Evolutionary conservation across 2,797 vertebrate genomes (phyloP), one percentile per base, ranked within the genome.

Genomic region (Bradypodion ventrale): DNA sequence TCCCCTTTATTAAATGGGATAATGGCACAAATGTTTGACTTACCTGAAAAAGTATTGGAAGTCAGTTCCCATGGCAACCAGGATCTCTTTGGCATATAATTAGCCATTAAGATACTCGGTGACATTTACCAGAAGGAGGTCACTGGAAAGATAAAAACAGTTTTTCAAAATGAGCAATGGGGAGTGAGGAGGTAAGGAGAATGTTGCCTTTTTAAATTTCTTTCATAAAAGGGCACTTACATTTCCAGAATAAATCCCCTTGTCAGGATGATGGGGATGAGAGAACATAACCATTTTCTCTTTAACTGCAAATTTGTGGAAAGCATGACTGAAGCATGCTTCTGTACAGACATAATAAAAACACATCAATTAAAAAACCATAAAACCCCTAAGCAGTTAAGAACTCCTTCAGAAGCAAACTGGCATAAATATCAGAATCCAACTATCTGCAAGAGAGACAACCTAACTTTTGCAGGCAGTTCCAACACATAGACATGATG

Each of bases 31-130:
- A 68, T 52, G 49, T 0, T 0, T n/a, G 23, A 78, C 86, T 89
- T 35, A 75, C 70, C 75, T 70, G 37, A 25, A 79, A 46, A 9
- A 85, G 4, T 37, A 10, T 27, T 1, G 7, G 44, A 80, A 79
- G 65, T 68, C 79, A n/a, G 6, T 84, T 86, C 25, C 72, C 62
- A 72, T n/a, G 49, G 74, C 77, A 90, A 80, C 83, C 70, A 25
- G 25, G 13, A n/a, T 1, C 40, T 52, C 4, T n/a, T 74, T 79
- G 29, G 4, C 37, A 83, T 75, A 42, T 8, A 75, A 9, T 0
- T 1, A 23, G n/a, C 10, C 80, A n/a, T 42, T 91, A 0, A 0
- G 77, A 46, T 25, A 73, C 46, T 88, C 29, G 46, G 0, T 46
- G 60, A 68, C 1, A 68, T 59, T 84, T 78, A 37, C 0, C 2